These are phyloP conservation scores for Melinaea menophilus DNA, from an alignment of 2,888 invertebrate species.

Conservation along the genomic window DNA sequence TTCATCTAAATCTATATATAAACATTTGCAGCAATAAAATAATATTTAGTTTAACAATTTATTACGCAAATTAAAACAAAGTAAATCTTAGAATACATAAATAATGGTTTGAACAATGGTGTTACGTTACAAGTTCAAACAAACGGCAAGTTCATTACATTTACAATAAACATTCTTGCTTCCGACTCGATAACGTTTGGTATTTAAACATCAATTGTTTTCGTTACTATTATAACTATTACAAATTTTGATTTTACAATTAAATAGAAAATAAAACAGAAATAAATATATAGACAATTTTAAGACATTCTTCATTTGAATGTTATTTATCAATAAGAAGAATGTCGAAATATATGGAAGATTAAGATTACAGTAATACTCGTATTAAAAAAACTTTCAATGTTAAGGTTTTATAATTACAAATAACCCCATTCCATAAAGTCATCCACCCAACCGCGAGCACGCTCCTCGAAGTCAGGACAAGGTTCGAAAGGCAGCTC, in stretches of 20 bases:
- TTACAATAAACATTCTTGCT: slow-evolving; percentile 2
- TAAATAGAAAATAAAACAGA: too few species aligned
- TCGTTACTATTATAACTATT: too few species aligned
- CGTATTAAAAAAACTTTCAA: neutral
- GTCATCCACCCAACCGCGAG: slow-evolving; percentile 43
- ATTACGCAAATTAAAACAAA: slow-evolving; percentile 2
- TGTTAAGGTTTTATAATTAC: slow-evolving; percentile 12
- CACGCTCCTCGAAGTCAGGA: slow-evolving; percentile 35
- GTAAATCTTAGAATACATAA: neutral
- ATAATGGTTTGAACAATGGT: slow-evolving; percentile 1
- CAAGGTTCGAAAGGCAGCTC: slow-evolving; percentile 37
- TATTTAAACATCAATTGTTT: neutral
- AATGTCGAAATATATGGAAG: neutral
- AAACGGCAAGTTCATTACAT: neutral
- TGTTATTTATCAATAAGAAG: neutral
- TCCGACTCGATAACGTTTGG: neutral
- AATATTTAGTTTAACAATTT: neutral
- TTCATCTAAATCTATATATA: too few species aligned
- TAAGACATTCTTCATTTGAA: too few species aligned
- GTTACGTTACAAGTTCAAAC: slow-evolving; percentile 2
- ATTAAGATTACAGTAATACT: neutral
- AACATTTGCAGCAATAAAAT: too few species aligned
- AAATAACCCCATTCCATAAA: slow-evolving; percentile 33
- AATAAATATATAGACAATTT: too few species aligned
- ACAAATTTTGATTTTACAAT: too few species aligned